Base-by-base conservation (phyloP, 1,140 invertebrate species). In the Zaprionus tsacasi region DNA sequence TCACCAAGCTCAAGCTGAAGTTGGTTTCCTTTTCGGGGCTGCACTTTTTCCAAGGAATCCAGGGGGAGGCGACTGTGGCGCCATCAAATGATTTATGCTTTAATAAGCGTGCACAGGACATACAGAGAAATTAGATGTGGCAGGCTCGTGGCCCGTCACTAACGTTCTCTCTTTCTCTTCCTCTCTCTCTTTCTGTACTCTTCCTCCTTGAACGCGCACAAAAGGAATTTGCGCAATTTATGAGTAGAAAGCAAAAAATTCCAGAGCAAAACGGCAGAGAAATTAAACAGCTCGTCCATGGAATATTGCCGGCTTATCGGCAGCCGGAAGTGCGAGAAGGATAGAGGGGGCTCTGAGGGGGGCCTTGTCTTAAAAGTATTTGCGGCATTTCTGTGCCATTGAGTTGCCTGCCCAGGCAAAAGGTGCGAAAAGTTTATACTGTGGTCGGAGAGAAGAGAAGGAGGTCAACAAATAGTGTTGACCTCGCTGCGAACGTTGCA, bases 161-260 rank as follows among this genome's bases (percentile, higher is more conserved):
- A 38, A 3, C 48, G 27, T 27, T n/a, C 17, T 11, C 15, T 5
- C 6, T n/a, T 43, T 36, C 40, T 3, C 36, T 58, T 27, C n/a
- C 17, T 13, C 15, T 5, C 10, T 13, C 36, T n/a, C 30, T 11
- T 1, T 3, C 30, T 13, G 36, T 43, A n/a, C 40, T 3, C 36
- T 58, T 17, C 15, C 21, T 36, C 1, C 70, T 78, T 80, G 73
- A 75, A 75, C 66, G 85, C 75, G 68, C 65, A 78, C 71, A 85
- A 85, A 69, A 89, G 85, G 85, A 88, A 88, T 88, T 89, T 85
- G 70, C 71, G 81, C 85, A 89, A 88, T 88, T 88, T 88, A 88
- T 89, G 85, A 85, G 85, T 33, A 68, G 36, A 21, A 64, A 66
- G 36, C 59, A 71, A 67, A 61, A 89, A 88, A 88, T 88, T 73